Evolutionary conservation across 2,888 invertebrate genomes (phyloP), one percentile per base, ranked within the genome.

Genomic region (Cactoblastis cactorum): DNA sequence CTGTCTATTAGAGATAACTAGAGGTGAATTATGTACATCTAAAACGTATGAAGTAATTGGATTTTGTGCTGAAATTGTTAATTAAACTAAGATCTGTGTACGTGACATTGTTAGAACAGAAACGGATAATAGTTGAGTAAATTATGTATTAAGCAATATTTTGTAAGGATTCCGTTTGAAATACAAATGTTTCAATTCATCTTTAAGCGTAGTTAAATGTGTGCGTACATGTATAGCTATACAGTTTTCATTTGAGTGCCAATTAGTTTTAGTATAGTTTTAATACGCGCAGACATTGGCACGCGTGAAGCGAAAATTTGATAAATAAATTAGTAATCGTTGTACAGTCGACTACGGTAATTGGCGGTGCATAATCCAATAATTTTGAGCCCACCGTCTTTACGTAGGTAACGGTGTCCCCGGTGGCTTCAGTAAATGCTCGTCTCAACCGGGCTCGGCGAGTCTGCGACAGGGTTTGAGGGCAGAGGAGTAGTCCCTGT

Each of bases 401-500:
- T 91, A 95, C 95, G 94, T 94, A 95, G 93, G 93, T 94, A 90
- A 95, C 93, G 76, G 95, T 95, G 91, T 96, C 95, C 83, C 95
- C 94, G 83, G 95, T 95, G 74, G 95, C 95, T 90, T 96, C 95
- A 82, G 96, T 96, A 91, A 95, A 95, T 79, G 96, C 96, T 81
- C 96, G 93, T 87, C 96, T 93, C 88, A 96, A 93, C 77, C 95
- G 93, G 81, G 95, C 93, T 75, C 96, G 93, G 79, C 96, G 94
- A 79, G 94, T 94, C 92, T 96, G 95, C 91, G 96, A 94, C 93
- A 96, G 93, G 84, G 95, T 95, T 91, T 95, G 95, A 78, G 96
- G 95, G 91, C 95, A 95, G 91, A 96, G 95, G 87, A 96, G 94
- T 90, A 95, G 94, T 81, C 95, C 95, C 93, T 95, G 94, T 74